Evolutionary conservation across 2,113 vertebrate genomes (phyloP).

Genomic region (Bos taurus): ARS-UCD2.0 NC_037331.1:113328001-113328500

Average conservation of each 20-base stretch:
- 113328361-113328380: neutral
- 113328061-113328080: neutral
- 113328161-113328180: neutral
- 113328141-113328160: too few species aligned
- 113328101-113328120: rapidly evolving
- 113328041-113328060: neutral
- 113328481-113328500: rapidly evolving
- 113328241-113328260: neutral
- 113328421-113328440: neutral
- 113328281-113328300: too few species aligned
- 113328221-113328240: neutral
- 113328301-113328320: neutral
- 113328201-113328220: neutral
- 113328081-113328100: neutral
- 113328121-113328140: rapidly evolving
- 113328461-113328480: neutral
- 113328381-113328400: neutral
- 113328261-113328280: neutral
- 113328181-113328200: neutral
- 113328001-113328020: neutral
- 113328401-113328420: neutral
- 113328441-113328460: too few species aligned
- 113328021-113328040: neutral
- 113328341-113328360: neutral
- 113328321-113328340: neutral